phyloP scores from a whole-genome alignment of 2,113 vertebrate species.

The Hypanus sabinus region DNA sequence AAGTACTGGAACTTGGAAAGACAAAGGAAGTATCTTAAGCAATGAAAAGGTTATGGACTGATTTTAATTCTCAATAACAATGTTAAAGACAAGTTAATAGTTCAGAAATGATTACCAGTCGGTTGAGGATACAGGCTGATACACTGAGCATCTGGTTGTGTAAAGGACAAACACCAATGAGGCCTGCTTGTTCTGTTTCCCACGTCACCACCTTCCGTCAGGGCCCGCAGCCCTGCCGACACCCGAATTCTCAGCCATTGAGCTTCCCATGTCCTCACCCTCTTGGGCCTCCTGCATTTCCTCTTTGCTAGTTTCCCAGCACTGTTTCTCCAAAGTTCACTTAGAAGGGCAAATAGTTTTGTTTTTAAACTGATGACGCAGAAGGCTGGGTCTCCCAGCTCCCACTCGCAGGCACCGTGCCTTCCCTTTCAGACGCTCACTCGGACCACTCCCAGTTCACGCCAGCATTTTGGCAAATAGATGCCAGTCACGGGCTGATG shows the following conservation, averaged over 20 bases:
- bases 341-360: neutral
- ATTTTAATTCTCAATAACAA: too few species aligned
- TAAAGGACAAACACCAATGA: neutral
- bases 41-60: neutral
- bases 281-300: neutral
- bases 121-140: neutral
- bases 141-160: neutral
- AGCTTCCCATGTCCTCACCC: neutral
- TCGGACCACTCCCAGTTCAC: too few species aligned
- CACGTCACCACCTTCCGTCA: neutral
- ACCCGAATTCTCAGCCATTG: constrained; percentile 1
- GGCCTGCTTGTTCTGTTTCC: neutral
- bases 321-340: neutral
- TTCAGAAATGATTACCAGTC: neutral
- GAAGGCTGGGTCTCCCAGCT: too few species aligned
- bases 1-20: neutral
- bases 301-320: neutral
- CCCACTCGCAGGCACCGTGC: too few species aligned
- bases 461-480: too few species aligned
- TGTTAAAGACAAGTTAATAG: neutral
- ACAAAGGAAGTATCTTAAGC: neutral
- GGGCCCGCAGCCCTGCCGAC: neutral
- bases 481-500: too few species aligned
- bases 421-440: too few species aligned
- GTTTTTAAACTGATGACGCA: neutral